A percentile compares a stretch with the other conserved stretches of the same genome.
These are phyloP conservation scores for Triplophysa bombifrons DNA, from an alignment of 2,797 vertebrate genomes.

Conservation along the genomic window DNA sequence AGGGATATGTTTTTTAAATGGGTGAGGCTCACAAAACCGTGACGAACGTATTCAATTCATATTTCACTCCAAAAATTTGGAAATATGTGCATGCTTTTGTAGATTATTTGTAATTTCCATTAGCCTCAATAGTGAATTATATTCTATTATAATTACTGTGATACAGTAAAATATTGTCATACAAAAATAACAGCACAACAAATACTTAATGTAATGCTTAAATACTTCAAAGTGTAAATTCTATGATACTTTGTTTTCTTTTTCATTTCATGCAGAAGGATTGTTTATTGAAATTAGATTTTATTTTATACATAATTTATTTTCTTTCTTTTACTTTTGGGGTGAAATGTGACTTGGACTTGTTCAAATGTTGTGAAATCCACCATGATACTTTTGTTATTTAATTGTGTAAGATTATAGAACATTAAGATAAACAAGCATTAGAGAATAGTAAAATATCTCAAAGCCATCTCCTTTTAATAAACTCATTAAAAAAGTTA, in stretches of 20 bases:
- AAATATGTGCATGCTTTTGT: not conserved
- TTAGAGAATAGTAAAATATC: conserved; percentile 6
- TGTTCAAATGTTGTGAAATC: not conserved
- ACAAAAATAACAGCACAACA: not conserved
- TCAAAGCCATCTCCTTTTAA: conserved; percentile 5
- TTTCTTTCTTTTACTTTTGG: not conserved
- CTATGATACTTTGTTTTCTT: not conserved
- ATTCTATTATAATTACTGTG: not conserved
- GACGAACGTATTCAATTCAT: not conserved
- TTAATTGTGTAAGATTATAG: conserved; percentile 6
- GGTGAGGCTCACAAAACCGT: not conserved
- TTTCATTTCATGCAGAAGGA: not conserved
- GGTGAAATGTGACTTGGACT: not conserved
- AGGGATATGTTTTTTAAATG: conserved; percentile 2
- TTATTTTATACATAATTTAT: not conserved
- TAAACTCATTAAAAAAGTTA: conserved; percentile 15
- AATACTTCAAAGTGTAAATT: not conserved
- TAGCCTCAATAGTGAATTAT: not conserved
- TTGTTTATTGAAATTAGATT: not conserved
- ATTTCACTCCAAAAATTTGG: conserved; percentile 11
- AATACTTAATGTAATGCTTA: not conserved
- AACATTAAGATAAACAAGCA: conserved; percentile 16
- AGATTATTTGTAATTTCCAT: not conserved
- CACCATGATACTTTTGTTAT: not conserved
- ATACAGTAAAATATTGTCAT: not conserved